Percentiles rank a stretch among this genome's conserved stretches.
Conservation (phyloP, 2,113 vertebrate genomes). For the Stercorarius parasiticus region DNA sequence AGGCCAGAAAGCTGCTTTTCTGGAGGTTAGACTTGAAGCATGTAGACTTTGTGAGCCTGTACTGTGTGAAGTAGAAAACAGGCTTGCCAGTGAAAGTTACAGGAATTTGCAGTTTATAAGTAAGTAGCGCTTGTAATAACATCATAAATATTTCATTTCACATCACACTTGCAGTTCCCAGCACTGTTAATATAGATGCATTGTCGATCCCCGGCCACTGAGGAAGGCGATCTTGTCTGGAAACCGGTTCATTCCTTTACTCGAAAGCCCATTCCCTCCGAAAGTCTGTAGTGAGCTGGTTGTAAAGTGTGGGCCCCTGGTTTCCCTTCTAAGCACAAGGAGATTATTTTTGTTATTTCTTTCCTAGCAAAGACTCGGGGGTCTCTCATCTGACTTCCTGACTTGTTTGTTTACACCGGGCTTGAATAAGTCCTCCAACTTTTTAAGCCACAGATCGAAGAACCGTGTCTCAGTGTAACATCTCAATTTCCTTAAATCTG, state of each 20-base stretch:
- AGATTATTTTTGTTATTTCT: slow-evolving; percentile 58
- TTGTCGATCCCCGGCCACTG: slow-evolving; percentile 35
- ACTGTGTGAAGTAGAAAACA: background rate
- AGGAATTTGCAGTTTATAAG: slow-evolving; percentile 51
- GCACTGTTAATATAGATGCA: slow-evolving; percentile 38
- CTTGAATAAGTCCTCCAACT: background rate
- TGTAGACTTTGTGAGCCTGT: background rate
- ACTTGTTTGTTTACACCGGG: slow-evolving; percentile 6
- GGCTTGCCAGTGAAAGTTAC: slow-evolving; percentile 1
- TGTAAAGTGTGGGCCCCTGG: slow-evolving; percentile 29
- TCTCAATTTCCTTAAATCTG: background rate
- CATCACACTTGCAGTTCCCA: slow-evolving; percentile 37
- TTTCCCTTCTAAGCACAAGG: slow-evolving; percentile 39
- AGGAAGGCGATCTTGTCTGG: background rate
- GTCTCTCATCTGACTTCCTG: slow-evolving; percentile 41
- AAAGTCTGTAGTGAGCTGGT: background rate
- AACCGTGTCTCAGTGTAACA: background rate
- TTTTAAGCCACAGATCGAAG: background rate
- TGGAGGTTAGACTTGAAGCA: background rate
- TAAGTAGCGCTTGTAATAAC: slow-evolving; percentile 37
- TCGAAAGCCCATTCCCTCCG: slow-evolving; percentile 19
- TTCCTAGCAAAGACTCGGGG: background rate
- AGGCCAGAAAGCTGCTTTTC: background rate
- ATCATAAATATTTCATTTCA: slow-evolving; percentile 64
- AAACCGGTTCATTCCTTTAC: slow-evolving; percentile 13